These are phyloP conservation scores for Pristionchus mayeri DNA, from an alignment of 2,888 invertebrate genomes.

Conservation along the genomic window DNA sequence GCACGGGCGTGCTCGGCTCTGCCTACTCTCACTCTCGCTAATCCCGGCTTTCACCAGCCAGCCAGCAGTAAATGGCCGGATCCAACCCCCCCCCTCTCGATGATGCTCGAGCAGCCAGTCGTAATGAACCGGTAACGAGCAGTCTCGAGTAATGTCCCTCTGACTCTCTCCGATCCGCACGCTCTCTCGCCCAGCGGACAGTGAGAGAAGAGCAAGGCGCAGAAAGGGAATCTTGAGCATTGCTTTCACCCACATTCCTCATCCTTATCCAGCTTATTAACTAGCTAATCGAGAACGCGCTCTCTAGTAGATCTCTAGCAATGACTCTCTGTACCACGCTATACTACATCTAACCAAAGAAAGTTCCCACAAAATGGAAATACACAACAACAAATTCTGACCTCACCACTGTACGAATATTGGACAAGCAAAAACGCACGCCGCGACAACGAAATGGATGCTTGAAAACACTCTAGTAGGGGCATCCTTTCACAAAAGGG, in stretches of 20 bases:
- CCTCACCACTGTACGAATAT: too few species aligned
- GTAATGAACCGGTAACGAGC: slow-evolving; percentile 31
- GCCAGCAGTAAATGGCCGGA: too few species aligned
- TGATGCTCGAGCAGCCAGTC: too few species aligned
- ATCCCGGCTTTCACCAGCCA: not conserved
- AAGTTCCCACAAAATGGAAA: not conserved
- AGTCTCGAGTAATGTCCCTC: not conserved
- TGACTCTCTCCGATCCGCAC: not conserved
- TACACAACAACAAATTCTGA: too few species aligned
- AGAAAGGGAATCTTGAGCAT: too few species aligned
- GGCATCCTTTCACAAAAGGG: not conserved
- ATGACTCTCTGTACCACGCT: not conserved
- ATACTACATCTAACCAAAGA: not conserved
- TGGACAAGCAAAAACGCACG: not conserved
- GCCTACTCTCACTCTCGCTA: slow-evolving; percentile 1
- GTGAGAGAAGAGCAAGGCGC: too few species aligned
- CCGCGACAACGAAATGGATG: not conserved
- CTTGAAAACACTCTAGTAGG: not conserved
- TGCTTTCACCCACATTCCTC: too few species aligned
- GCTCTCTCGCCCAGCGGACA: too few species aligned
- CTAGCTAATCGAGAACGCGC: not conserved
- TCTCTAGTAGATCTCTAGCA: not conserved
- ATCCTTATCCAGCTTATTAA: slow-evolving; percentile 43
- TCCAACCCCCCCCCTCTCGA: slow-evolving; percentile 10
- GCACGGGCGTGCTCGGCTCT: too few species aligned